Base-by-base conservation (phyloP, 2,888 invertebrate species). In the Epirrhoe tristata region DNA sequence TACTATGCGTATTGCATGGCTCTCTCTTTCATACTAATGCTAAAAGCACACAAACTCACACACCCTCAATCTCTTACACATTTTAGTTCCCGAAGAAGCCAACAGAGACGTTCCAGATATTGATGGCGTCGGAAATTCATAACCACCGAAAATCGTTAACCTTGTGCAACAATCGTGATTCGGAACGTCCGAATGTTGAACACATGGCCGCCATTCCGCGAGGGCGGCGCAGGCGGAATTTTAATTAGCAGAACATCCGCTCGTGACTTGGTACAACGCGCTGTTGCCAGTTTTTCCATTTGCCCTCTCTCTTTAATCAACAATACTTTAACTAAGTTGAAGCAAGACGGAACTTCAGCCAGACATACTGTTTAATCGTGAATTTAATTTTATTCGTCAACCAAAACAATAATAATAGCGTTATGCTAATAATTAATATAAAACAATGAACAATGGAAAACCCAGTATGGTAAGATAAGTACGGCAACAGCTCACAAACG, bases 191-290 rank as follows among this genome's bases (percentile, higher is more conserved):
- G 87, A 90, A 85, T 84, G 88, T 86, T 83, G 86, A 91, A 91
- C 93, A 93, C 93, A 93, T 93, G 93, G 93, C 93, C 88, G 89
- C 92, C 91, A 93, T 92, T 92, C 92, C 91, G 93, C 91, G 93
- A 93, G 93, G 93, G 93, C 90, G 93, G 91, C 91, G 87, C 92
- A 91, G 93, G 92, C 93, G 92, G 93, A 93, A 93, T 93, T 93
- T 93, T 93, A 93, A 93, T 93, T 93, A 93, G 91, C 91, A 92
- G 93, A 93, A 93, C 92, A 93, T 93, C 93, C 93, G 93, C 91
- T 93, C 92, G 88, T 90, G 88, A 89, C 88, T 90, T 81, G 84
- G 81, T 83, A 80, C 81, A 83, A 86, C 84, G 91, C 92, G 89
- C 81, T 82, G 93, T 91, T 93, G 93, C 91, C 93, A 88, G 84